Base-by-base conservation (phyloP, 2,888 invertebrate genomes). In the Gastrophysa polygoni region DNA sequence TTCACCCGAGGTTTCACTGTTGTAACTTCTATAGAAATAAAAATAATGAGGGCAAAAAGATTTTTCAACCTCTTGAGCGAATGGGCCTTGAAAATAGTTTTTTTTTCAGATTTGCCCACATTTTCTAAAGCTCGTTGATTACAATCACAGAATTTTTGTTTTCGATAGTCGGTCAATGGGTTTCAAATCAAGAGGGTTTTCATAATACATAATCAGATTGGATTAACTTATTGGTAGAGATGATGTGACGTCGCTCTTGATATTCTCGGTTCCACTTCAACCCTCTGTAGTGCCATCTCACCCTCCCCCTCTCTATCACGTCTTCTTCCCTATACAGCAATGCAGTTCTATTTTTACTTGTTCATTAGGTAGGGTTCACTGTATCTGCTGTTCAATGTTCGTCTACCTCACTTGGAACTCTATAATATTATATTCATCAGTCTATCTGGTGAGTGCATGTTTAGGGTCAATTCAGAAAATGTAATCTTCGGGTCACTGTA, bases 341-440 rank as follows among this genome's bases (percentile, higher is more conserved):
- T 54, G 54, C 54, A 43, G 54, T 44, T 54, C 54, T 54, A 54
- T 54, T 54, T 54, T 43, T 14, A 44, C 43, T n/a, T n/a, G n/a
- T n/a, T n/a, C n/a, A n/a, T n/a, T 14, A 14, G 2, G 14, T 38
- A 6, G 11, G 38, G 38, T 38, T 38, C 11, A 38, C 38, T 38
- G 32, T 32, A 11, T 32, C 11, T 32, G 11, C 32, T 32, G 7
- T 32, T 32, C n/a, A 24, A 3, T 24, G 7, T 24, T 3, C 3
- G 24, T 24, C 24, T 24, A 24, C 7, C 24, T 7, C 7, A 24
- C 14, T 11, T 38, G 14, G 38, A 38, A 14, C 10, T n/a, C 38
- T 38, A n/a, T 4, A 38, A 38, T 38, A 38, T 38, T 38, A 14
- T 38, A 38, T 38, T 38, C 38, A 38, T 38, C 6, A 11, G 38